phyloP scores from a whole-genome alignment of 2,113 vertebrate species.

The Coregonus clupeaformis region DNA sequence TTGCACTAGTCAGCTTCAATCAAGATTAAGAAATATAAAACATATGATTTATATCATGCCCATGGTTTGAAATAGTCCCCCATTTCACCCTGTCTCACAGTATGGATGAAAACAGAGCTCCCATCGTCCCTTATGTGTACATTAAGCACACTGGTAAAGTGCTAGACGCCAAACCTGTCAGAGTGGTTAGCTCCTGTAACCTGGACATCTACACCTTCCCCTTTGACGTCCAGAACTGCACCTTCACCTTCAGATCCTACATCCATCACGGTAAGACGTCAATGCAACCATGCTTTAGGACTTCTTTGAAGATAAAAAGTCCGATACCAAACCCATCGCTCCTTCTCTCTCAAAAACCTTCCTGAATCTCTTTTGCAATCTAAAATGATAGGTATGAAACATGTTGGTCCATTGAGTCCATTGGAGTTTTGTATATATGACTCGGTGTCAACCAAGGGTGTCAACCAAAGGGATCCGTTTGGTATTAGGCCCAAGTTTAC shows the following conservation, averaged over 20 bases:
- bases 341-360: too few relatives aligned
- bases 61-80: background rate
- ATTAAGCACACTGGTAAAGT: conserved; percentile 38
- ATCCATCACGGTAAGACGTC: conserved; percentile 52
- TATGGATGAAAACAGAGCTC: conserved; percentile 68
- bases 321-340: too few relatives aligned
- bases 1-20: background rate
- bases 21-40: background rate
- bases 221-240: conserved; percentile 74
- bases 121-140: conserved; percentile 55
- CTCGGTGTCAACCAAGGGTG: background rate
- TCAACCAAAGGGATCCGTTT: background rate
- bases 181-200: conserved; percentile 70
- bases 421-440: background rate
- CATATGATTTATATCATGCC: background rate
- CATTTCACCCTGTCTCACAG: conserved; percentile 43
- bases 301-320: background rate
- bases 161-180: conserved; percentile 41
- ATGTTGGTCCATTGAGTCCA: rapidly evolving
- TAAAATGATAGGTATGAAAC: background rate
- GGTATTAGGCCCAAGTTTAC: background rate
- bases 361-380: background rate
- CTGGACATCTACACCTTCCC: conserved; percentile 75
- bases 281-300: background rate
- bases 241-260: conserved; percentile 68